Conservation (phyloP, 1,140 invertebrate species). For the Scylla paramamosain region DNA sequence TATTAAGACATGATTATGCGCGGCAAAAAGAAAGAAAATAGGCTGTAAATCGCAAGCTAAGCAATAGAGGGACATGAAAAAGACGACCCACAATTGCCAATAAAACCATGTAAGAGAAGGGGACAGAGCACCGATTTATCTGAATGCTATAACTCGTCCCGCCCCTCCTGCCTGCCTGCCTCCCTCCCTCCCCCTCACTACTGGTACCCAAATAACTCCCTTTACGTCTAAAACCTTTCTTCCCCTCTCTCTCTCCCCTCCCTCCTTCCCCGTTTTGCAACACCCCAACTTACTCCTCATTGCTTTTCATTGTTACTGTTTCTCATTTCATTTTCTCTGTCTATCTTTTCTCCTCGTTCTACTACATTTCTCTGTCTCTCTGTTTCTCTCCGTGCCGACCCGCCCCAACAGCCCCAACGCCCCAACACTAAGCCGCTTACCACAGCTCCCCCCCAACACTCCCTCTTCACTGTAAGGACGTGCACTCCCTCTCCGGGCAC, state of each 20-base stretch:
- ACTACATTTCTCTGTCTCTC: too few relatives aligned
- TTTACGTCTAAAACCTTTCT: too few relatives aligned
- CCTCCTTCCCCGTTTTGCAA: too few relatives aligned
- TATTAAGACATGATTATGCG: not conserved
- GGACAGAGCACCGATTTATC: not conserved
- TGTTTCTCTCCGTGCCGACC: too few relatives aligned
- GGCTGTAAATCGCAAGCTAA: not conserved
- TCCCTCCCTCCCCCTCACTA: not conserved
- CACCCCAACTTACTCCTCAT: too few relatives aligned
- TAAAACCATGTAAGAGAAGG: not conserved
- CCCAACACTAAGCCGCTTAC: not conserved
- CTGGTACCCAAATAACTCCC: too few relatives aligned
- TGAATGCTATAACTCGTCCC: not conserved
- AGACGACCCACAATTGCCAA: not conserved
- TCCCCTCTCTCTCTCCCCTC: too few relatives aligned
- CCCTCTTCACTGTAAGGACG: not conserved
- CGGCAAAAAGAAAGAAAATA: not conserved
- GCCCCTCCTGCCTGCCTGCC: not conserved
- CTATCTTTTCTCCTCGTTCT: not conserved
- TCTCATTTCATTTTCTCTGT: not conserved
- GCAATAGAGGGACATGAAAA: conserved; percentile 1
- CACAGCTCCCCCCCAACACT: not conserved
- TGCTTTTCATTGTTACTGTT: too few relatives aligned
- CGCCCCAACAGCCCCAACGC: not conserved
- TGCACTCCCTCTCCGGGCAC: not conserved